Evolutionary conservation across 2,797 vertebrate species (phyloP).

Genomic region (Cynodonichthys magdalenae): DNA sequence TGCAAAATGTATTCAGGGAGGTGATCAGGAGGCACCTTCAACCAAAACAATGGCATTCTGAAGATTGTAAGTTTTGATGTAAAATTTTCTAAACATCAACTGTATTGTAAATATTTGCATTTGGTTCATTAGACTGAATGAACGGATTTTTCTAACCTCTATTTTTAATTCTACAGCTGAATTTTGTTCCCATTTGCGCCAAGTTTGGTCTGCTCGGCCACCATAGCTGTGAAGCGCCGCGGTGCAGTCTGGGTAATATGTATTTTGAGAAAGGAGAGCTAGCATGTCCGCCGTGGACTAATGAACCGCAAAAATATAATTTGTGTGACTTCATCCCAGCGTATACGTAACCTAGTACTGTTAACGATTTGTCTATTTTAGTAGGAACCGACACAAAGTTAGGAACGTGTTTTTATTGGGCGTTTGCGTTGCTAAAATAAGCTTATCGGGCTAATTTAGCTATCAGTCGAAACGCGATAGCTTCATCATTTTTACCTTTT

Average conservation of each 20-base stretch:
- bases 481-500: not conserved
- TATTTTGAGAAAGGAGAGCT: slow-evolving; percentile 53
- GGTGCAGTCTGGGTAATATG: slow-evolving; percentile 60
- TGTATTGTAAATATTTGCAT: too few relatives aligned
- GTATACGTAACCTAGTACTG: not conserved
- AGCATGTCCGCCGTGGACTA: slow-evolving; percentile 5
- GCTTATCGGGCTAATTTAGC: slow-evolving; percentile 68
- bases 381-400: not conserved
- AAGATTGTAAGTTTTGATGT: too few relatives aligned
- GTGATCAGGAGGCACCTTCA: too few relatives aligned
- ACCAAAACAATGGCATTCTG: too few relatives aligned
- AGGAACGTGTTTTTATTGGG: not conserved
- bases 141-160: too few relatives aligned
- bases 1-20: too few relatives aligned
- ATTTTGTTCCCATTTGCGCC: too few relatives aligned
- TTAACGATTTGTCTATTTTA: not conserved
- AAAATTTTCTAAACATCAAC: too few relatives aligned
- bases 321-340: not conserved
- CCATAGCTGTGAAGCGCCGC: slow-evolving; percentile 51
- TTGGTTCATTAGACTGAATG: too few relatives aligned
- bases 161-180: not conserved
- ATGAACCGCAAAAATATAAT: slow-evolving; percentile 6
- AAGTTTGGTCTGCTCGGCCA: slow-evolving; percentile 32
- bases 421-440: slow-evolving; percentile 9
- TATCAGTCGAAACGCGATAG: slow-evolving; percentile 6